A percentile compares a stretch with the other conserved stretches of the same genome.
These are phyloP conservation scores for Battus philenor DNA, from an alignment of 1,140 invertebrate species.

Conservation along the genomic window DNA sequence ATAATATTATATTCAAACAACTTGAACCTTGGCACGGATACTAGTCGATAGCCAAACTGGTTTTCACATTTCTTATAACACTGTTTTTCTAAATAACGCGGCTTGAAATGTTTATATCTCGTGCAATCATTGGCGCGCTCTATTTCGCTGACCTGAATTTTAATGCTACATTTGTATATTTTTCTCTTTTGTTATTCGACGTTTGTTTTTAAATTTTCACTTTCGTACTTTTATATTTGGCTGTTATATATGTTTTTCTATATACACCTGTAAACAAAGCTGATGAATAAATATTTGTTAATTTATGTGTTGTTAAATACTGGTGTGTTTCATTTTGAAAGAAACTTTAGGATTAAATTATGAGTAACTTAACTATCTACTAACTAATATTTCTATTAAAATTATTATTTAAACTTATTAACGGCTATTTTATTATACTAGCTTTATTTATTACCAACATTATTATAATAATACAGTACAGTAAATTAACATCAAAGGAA, in stretches of 20 bases:
- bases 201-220: conserved; percentile 6
- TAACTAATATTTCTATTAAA: no score
- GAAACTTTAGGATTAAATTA: no score
- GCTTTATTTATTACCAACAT: no score
- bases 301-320: no score
- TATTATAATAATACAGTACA: no score
- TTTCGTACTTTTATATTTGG: no score
- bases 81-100: conserved; percentile 10
- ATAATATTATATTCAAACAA: not conserved
- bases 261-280: not conserved
- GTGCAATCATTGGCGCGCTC: conserved; percentile 4
- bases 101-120: conserved; percentile 7
- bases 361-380: no score
- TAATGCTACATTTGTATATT: conserved; percentile 8
- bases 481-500: no score
- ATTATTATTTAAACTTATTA: no score
- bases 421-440: no score
- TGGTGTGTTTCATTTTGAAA: no score
- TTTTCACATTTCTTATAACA: conserved; percentile 21
- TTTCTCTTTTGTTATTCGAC: conserved; percentile 1
- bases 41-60: conserved; percentile 10
- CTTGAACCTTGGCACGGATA: conserved; percentile 19
- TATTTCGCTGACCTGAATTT: conserved; percentile 9
- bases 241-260: conserved; percentile 6
- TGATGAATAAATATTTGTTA: no score